These are phyloP conservation scores for Mythimna ferrago DNA, from an alignment of 2,888 invertebrate species.

Conservation along the genomic window DNA sequence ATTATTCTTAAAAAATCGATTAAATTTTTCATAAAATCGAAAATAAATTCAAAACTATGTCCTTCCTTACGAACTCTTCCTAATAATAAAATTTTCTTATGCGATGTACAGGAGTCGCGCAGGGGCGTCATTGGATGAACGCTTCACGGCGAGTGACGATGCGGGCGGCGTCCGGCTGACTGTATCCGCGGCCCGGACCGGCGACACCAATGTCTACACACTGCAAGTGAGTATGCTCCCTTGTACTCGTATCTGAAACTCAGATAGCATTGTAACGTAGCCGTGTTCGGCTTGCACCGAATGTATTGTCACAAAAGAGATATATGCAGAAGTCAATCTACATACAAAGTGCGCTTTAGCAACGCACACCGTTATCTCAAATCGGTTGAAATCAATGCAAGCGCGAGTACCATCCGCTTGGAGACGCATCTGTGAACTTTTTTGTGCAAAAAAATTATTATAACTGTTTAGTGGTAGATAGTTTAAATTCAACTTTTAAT, in stretches of 20 bases:
- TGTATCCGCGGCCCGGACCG: slow-evolving; percentile 93
- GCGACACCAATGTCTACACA: slow-evolving; percentile 94
- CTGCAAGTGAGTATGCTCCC: slow-evolving; percentile 90
- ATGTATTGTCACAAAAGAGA: neutral
- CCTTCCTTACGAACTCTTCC: neutral
- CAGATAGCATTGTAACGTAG: neutral
- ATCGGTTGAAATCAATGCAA: too few relatives aligned
- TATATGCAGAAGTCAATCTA: too few relatives aligned
- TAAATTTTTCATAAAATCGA: neutral
- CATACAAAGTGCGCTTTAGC: too few relatives aligned
- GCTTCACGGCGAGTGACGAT: slow-evolving; percentile 91
- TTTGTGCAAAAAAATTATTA: too few relatives aligned
- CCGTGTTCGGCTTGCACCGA: neutral
- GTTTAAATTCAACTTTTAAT: too few relatives aligned
- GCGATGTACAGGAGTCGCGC: slow-evolving; percentile 82
- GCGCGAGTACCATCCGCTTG: too few relatives aligned
- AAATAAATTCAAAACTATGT: neutral
- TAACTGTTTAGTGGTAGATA: too few relatives aligned
- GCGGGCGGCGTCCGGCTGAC: slow-evolving; percentile 93
- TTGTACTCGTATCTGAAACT: slow-evolving; percentile 71
- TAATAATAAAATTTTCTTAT: slow-evolving; percentile 25
- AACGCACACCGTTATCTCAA: too few relatives aligned
- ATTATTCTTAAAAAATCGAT: neutral
- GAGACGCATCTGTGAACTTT: too few relatives aligned
- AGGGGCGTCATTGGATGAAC: slow-evolving; percentile 92